A percentile compares a stretch with the other conserved stretches of the same genome.
These are phyloP conservation scores for Apamea anceps DNA, from an alignment of 2,888 invertebrate genomes.

Conservation along the genomic window DNA sequence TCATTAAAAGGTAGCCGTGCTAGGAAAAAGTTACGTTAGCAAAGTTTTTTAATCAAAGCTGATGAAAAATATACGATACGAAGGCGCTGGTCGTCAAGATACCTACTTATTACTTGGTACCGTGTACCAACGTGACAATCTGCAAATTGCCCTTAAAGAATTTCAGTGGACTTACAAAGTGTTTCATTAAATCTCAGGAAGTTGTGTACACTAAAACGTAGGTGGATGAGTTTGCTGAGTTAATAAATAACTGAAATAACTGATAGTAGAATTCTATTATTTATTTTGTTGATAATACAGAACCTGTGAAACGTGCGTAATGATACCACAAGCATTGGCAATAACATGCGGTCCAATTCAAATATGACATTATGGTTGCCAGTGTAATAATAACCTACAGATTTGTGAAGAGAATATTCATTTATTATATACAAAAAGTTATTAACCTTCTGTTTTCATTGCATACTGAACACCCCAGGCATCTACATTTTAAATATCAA, in stretches of 20 bases:
- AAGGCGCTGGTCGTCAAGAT: conserved; percentile 58
- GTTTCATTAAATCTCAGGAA: conserved; percentile 35
- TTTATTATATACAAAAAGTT: conserved; percentile 16
- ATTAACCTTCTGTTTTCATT: conserved; percentile 26
- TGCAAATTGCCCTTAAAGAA: conserved; percentile 53
- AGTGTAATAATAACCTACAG: not conserved
- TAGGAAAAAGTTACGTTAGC: conserved; percentile 70
- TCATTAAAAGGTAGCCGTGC: conserved; percentile 70
- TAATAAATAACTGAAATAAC: not conserved
- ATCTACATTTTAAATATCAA: conserved; percentile 58
- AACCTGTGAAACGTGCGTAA: not conserved
- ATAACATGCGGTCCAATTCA: not conserved
- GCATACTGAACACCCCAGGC: conserved; percentile 37
- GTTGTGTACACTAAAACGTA: not conserved
- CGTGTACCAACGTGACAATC: conserved; percentile 47
- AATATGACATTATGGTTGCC: not conserved
- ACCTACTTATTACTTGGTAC: conserved; percentile 56
- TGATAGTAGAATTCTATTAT: not conserved
- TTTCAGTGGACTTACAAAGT: conserved; percentile 33
- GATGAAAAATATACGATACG: conserved; percentile 77
- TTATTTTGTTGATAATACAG: not conserved
- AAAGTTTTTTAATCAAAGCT: conserved; percentile 83
- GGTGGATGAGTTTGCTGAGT: too few species aligned
- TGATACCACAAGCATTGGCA: conserved; percentile 1
- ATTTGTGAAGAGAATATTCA: conserved; percentile 4